Evolutionary conservation across 2,888 invertebrate species (phyloP), one percentile per base, ranked within the genome.

Genomic region (Chloroclystis v-ata): DNA sequence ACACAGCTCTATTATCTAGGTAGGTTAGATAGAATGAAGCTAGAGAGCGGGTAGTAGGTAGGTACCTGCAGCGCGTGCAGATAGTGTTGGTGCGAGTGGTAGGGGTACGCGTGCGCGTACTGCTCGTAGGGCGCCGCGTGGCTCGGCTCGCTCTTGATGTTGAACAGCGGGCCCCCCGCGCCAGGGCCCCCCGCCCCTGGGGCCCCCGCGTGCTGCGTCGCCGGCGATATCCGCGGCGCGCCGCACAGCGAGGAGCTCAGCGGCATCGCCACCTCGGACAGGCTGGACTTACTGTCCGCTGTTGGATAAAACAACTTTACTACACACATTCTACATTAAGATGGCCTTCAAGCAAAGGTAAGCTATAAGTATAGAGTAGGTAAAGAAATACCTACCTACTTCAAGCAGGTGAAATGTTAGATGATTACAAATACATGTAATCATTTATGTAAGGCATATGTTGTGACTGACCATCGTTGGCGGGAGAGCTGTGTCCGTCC

Each of bases 51-150:
- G 20, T 5, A n/a, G 29, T 25, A 8, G 2, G 20, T 25, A 20
- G 13, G 2, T 40, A 46, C 46, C 75, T 85, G 85, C 52, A 90
- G 74, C 20, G 90, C 89, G 66, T 90, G 90, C 56, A 90, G 72
- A 65, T 90, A 90, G 63, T 90, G 90, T 44, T 82, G 88, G 57
- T 90, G 90, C 47, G 76, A 77, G 75, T 81, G 84, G 67, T 78
- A 82, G 59, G 76, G 82, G 47, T 59, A 58, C 37, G 57, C 56
- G 49, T 75, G 61, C 65, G 77, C 56, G 68, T 78, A 81, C 26
- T 63, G 64, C 56, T 78, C 81, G 68, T 77, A 82, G 43, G 64
- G 63, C 53, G 61, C 52, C 52, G 75, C 63, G 45, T 73, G 69
- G 63, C 67, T 73, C 45, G 82, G 87, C 71, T 83, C 83, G 72